Evolutionary conservation across 2,888 invertebrate genomes (phyloP), one percentile per base, ranked within the genome.

Genomic region (Phyllotreta cruciferae): DNA sequence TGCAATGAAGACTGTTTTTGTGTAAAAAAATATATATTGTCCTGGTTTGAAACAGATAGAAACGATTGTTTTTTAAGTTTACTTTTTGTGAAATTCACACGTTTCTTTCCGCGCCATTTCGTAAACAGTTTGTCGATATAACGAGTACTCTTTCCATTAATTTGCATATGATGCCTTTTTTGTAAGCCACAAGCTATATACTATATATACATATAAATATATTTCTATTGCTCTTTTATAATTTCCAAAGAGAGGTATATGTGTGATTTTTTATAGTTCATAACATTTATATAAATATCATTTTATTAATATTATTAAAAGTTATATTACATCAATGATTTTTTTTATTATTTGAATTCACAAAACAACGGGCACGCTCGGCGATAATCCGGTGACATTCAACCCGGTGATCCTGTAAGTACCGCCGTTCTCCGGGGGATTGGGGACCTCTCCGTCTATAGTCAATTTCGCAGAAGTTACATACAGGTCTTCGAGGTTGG

Each of bases 331-430:
- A 62, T 63, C 24, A 4, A 62, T n/a, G 11, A 13, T 38, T n/a
- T 42, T 56, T n/a, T 61, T 42, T 64, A 49, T 53, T 58, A 61
- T 57, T 24, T 7, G 24, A 37, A 3, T 38, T 63, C 36, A 73
- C 41, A 73, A 63, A 52, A 69, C 70, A 56, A 70, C 67, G 39
- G 63, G 69, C 45, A 71, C 75, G 61, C 83, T 84, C 1, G 81
- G 80, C 10, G 75, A 78, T 0, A 24, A 24, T 56, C 89, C 89
- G 62, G 77, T 89, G 62, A 77, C 86, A 0, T 84, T 85, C 1
- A 87, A 79, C 0, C 86, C 87, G 0, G 85, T 85, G 42, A 89
- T 77, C 66, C 81, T 81, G 79, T 86, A 89, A 50, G 86, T 84
- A 65, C 84, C 79, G 1, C 89, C 89, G 62, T 84, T 82, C 0